Evolutionary conservation across 2,113 vertebrate genomes (phyloP).

Genomic region (Eonycteris spelaea): DNA sequence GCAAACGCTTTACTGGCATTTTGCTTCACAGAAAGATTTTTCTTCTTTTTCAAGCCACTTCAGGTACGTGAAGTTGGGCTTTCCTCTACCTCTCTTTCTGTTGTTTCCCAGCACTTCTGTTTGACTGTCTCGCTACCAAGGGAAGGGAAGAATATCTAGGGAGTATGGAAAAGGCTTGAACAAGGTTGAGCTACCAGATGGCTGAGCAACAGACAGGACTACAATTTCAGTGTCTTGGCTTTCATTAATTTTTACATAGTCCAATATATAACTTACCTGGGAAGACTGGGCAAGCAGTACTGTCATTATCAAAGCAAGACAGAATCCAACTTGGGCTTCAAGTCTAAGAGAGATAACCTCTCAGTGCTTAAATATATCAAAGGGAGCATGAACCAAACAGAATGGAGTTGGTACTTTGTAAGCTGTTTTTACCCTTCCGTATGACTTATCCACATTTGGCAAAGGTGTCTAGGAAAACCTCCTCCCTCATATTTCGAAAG

Average conservation of each 20-base stretch:
- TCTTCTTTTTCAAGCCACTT: background rate
- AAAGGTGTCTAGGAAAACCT: background rate
- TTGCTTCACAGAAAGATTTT: background rate
- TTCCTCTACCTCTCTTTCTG: background rate
- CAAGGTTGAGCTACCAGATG: background rate
- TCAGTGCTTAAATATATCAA: background rate
- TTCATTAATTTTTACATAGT: conserved; percentile 36
- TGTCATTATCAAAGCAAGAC: background rate
- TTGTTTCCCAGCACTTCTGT: background rate
- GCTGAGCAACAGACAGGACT: background rate
- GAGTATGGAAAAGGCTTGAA: background rate
- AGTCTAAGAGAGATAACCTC: background rate
- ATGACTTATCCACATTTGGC: background rate
- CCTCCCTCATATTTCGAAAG: background rate
- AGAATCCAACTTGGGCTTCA: background rate
- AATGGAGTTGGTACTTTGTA: background rate
- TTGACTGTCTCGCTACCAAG: background rate
- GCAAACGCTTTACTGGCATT: background rate
- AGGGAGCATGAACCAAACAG: background rate
- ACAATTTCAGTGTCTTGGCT: background rate
- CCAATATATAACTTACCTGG: background rate
- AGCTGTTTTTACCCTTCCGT: background rate
- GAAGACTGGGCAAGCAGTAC: background rate
- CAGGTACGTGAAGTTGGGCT: background rate
- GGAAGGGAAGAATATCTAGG: background rate